Base-by-base conservation (phyloP, 2,797 vertebrate genomes). In the Oryzias sinensis region DNA sequence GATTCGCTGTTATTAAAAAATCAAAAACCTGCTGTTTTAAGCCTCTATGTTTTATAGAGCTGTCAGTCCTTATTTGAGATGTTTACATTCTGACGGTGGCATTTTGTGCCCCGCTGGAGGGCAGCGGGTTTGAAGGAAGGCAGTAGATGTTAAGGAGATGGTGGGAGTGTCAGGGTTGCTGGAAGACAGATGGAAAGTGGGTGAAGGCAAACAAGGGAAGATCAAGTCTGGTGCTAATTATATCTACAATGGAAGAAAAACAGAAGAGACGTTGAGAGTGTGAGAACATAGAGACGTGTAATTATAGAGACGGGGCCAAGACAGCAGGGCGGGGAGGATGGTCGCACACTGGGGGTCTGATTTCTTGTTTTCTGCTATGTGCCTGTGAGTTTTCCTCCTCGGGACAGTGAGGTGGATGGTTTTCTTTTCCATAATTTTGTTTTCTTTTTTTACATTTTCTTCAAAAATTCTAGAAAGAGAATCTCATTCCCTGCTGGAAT, bases 161-260 rank as follows among this genome's bases (percentile, higher is more conserved):
- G 42, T 43, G 13, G 53, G 20, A 29, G 49, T 37, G 49, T 49
- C 47, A 6, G 33, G 41, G 29, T 44, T 44, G 59, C 43, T 24
- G 45, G 17, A 53, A 46, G 59, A 52, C 60, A 62, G 29, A 60
- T 37, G 64, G 57, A 75, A 70, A 56, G 69, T 20, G 59, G 61
- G 70, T 16, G 48, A 75, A 48, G 68, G 62, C 42, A n/a, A 65
- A 65, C 55, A 47, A 55, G 56, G 43, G 41, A 69, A 65, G 49
- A 67, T 61, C 59, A 78, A 67, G 64, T 68, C 64, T 61, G 62
- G 61, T 61, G 64, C 63, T 81, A 83, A 89, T 88, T 81, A 87
- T 68, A 58, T 68, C 59, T 62, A 74, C 68, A 80, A 86, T 82
- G 79, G 86, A 81, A 87, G 80, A 74, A 83, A 83, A 83, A 73